phyloP scores from a whole-genome alignment of 2,888 invertebrate genomes.

The Sturmia bella region DNA sequence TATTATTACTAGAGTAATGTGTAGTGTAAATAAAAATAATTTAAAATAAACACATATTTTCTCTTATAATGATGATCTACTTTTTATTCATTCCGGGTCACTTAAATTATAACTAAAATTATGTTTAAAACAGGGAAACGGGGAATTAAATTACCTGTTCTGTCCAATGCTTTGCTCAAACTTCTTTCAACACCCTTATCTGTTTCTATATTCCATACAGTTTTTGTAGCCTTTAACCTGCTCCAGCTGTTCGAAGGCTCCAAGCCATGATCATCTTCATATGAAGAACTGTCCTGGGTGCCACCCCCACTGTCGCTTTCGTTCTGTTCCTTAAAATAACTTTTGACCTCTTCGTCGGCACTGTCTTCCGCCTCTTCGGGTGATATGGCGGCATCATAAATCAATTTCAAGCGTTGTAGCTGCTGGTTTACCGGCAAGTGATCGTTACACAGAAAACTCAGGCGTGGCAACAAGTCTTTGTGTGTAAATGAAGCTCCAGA shows the following conservation, averaged over 20 bases:
- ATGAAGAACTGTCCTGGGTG: constrained; percentile 77
- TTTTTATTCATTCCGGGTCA: constrained; percentile 17
- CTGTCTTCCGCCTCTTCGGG: constrained; percentile 83
- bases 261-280: constrained; percentile 74
- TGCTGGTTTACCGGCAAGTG: constrained; percentile 80
- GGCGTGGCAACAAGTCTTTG: constrained; percentile 78
- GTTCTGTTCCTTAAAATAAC: constrained; percentile 82
- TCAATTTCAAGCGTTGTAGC: constrained; percentile 78
- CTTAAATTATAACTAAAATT: no score
- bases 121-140: background rate
- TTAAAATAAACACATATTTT: background rate
- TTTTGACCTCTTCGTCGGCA: constrained; percentile 85
- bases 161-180: constrained; percentile 64
- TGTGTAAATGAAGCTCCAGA: constrained; percentile 56
- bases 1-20: no score
- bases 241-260: constrained; percentile 84
- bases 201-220: constrained; percentile 78
- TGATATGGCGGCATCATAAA: constrained; percentile 81
- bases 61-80: constrained; percentile 68
- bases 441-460: constrained; percentile 78
- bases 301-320: constrained; percentile 78
- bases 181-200: constrained; percentile 68
- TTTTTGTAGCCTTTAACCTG: constrained; percentile 83
- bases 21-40: no score
- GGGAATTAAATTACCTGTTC: constrained; percentile 76